Evolutionary conservation across 2,888 invertebrate species (phyloP), one percentile per base, ranked within the genome.

Genomic region (Macrophya annulata): DNA sequence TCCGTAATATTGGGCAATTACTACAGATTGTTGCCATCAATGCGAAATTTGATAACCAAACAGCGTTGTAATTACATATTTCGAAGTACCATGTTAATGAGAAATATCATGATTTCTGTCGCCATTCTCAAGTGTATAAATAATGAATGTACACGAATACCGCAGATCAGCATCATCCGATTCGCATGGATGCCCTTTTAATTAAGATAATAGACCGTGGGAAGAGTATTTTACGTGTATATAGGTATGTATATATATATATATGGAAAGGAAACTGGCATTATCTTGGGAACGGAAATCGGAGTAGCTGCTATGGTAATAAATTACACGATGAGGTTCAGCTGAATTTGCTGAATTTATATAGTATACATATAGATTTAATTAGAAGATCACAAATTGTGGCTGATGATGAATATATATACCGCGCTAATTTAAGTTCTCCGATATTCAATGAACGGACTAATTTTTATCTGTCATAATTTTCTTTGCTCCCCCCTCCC

Each of bases 201-300:
- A 81, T 81, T 81, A 81, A 81, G 62, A 43, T 62, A 81, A 81
- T 81, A 81, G 59, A 43, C 62, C 62, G 62, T 62, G 62, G 59
- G 62, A 81, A 55, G 43, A 51, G n/a, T 51, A 55, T 77, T 48
- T 12, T 37, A 71, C 4, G 40, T 12, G 12, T 15, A 1, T 71
- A 71, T 37, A 31, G 8, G 43, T 43, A 72, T 43, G 5, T 17
- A 68, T 31, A 43, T 12, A 10, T 10, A 21, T 45, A 74, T n/a
- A 40, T 21, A 45, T 25, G 21, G 9, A 31, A 17, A 37, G 25
- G 31, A 31, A 25, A 45, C 43, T 10, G 10, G 48, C 15, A 45
- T 45, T 74, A 74, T 74, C 21, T 74, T 45, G 45, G 21, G 74
- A 74, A 45, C 43, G 74, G 74, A 15, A 21, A 74, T 43, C 74